Evolutionary conservation across 2,797 vertebrate species (phyloP).

Genomic region (Pangasius larnaudii): DNA sequence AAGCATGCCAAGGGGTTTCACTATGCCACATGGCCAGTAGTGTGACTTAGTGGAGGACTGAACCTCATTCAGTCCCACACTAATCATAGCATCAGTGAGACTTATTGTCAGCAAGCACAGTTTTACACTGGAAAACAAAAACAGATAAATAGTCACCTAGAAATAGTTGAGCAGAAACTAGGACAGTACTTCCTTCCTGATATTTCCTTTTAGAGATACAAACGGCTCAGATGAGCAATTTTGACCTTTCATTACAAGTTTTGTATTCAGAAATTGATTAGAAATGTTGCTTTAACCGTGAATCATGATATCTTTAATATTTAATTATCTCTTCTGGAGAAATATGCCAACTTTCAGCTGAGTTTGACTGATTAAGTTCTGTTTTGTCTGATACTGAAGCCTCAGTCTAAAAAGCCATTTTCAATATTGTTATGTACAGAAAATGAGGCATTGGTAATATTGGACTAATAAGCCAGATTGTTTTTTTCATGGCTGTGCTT

Average conservation of each 20-base stretch:
- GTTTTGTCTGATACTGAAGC: background rate
- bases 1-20: conserved; percentile 12
- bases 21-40: background rate
- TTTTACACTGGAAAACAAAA: background rate
- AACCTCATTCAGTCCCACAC: background rate
- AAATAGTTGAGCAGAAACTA: conserved; percentile 49
- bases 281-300: background rate
- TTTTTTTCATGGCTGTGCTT: background rate
- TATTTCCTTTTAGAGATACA: conserved; percentile 60
- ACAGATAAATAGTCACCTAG: background rate
- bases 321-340: background rate
- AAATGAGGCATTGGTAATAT: background rate
- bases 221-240: background rate
- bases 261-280: background rate
- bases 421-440: background rate
- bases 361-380: background rate
- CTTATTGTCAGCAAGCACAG: background rate
- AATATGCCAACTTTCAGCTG: background rate
- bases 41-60: background rate
- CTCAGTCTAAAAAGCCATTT: background rate
- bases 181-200: conserved; percentile 61
- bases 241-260: background rate
- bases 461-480: conserved; percentile 1
- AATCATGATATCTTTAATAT: background rate
- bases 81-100: background rate